Evolutionary conservation across 2,888 invertebrate genomes (phyloP).

Genomic region (Coleophora deauratella): DNA sequence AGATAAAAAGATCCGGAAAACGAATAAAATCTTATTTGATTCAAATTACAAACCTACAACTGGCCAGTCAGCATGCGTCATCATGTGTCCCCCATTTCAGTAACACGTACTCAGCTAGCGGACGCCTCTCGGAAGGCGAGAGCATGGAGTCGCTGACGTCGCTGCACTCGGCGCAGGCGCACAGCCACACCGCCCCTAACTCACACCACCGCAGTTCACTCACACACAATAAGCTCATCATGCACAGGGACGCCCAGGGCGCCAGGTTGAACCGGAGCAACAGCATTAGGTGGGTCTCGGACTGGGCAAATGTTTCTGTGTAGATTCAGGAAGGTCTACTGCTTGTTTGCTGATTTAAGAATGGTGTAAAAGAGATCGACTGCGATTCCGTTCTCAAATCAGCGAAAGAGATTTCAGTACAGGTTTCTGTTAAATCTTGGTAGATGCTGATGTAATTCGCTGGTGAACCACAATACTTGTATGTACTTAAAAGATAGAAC

Average conservation of each 20-base stretch:
- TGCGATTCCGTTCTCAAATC: no score
- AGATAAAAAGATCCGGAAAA: no score
- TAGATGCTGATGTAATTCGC: no score
- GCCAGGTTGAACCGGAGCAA: constrained; percentile 89
- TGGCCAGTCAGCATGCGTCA: constrained; percentile 31
- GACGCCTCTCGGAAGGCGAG: constrained; percentile 90
- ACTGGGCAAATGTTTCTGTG: background rate
- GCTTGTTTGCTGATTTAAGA: background rate
- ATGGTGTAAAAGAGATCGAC: no score
- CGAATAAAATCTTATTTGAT: no score
- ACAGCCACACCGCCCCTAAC: constrained; percentile 81
- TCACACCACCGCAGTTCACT: constrained; percentile 79
- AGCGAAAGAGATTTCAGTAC: no score
- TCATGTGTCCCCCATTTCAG: constrained; percentile 66
- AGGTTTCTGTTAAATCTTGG: no score
- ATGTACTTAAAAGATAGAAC: no score
- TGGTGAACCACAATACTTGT: no score
- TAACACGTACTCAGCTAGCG: constrained; percentile 82
- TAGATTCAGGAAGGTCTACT: background rate
- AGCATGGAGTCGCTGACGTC: constrained; percentile 88
- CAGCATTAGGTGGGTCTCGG: constrained; percentile 85
- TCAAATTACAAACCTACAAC: background rate
- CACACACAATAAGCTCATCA: constrained; percentile 76
- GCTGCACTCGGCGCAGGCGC: constrained; percentile 84
- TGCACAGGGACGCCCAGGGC: constrained; percentile 74